A percentile compares a stretch with the other conserved stretches of the same genome.
Conservation (phyloP, 2,113 vertebrate genomes). For the Atherinomorus stipes region DNA sequence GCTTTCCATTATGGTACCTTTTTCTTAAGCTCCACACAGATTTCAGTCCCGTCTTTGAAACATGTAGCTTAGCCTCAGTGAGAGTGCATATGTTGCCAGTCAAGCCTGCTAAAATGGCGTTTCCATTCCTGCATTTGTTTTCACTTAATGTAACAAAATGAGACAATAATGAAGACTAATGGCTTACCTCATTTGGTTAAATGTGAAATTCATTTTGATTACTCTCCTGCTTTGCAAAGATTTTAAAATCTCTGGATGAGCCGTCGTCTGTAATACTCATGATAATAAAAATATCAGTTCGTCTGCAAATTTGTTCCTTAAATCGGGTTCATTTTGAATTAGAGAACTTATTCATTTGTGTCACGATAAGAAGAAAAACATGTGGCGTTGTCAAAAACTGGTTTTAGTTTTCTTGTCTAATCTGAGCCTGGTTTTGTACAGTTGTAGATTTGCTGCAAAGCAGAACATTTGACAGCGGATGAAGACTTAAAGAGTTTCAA, state of each 20-base stretch:
- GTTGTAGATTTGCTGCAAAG: not conserved
- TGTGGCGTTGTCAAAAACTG: conserved; percentile 13
- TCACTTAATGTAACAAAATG: conserved; percentile 75
- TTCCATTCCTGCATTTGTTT: conserved; percentile 68
- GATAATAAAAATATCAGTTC: conserved; percentile 79
- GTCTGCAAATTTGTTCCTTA: conserved; percentile 40
- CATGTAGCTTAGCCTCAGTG: not conserved
- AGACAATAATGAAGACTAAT: conserved; percentile 80
- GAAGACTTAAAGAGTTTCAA: conserved; percentile 13
- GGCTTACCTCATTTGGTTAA: conserved; percentile 75
- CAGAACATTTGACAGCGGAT: not conserved
- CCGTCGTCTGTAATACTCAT: conserved; percentile 59
- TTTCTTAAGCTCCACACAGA: not conserved
- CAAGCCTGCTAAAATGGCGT: conserved; percentile 49
- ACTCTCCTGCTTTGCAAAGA: conserved; percentile 68
- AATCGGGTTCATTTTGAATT: conserved; percentile 52
- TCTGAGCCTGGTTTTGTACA: not conserved
- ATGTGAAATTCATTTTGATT: conserved; percentile 81
- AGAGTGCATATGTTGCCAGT: conserved; percentile 41
- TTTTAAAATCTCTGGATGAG: conserved; percentile 77
- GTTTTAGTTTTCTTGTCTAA: not conserved
- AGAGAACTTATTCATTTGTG: conserved; percentile 20
- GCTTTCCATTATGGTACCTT: not conserved
- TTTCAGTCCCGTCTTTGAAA: conserved; percentile 10
- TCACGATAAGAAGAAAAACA: conserved; percentile 27